Conservation (phyloP, 2,797 vertebrate species). For the Phoebastria nigripes region DNA sequence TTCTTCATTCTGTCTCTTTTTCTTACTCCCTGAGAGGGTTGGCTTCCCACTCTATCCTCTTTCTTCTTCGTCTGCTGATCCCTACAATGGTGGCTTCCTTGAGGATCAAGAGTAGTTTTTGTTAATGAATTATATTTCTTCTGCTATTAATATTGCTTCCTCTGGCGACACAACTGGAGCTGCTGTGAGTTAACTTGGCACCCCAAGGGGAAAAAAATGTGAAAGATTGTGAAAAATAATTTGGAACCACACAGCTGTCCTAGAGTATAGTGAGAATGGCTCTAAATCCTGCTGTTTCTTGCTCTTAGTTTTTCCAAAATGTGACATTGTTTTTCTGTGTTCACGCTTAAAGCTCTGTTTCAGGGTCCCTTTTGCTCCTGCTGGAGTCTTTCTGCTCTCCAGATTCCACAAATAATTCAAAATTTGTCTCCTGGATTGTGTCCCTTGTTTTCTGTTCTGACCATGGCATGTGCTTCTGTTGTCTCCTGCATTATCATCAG, state of each 20-base stretch:
- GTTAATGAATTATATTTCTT: slow-evolving; percentile 23
- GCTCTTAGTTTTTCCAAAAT: neutral
- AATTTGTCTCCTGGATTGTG: neutral
- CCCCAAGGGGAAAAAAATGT: neutral
- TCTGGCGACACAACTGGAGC: neutral
- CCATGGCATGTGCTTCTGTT: neutral
- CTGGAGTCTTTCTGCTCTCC: neutral
- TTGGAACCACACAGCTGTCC: neutral
- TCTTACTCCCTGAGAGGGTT: neutral
- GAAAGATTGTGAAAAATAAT: slow-evolving; percentile 1
- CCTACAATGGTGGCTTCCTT: neutral
- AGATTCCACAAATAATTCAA: neutral
- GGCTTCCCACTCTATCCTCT: neutral
- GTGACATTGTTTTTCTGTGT: neutral
- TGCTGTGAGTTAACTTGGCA: slow-evolving; percentile 10
- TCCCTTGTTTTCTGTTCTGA: neutral
- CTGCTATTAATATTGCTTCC: neutral
- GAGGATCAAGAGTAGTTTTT: neutral
- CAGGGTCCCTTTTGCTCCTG: neutral
- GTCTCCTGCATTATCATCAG: neutral
- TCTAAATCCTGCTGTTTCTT: neutral
- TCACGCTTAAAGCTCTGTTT: neutral
- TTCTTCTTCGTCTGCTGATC: neutral
- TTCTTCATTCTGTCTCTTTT: neutral
- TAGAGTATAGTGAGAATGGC: neutral